phyloP scores from a whole-genome alignment of 2,797 vertebrate species.

The Sebastes vulpes region DNA sequence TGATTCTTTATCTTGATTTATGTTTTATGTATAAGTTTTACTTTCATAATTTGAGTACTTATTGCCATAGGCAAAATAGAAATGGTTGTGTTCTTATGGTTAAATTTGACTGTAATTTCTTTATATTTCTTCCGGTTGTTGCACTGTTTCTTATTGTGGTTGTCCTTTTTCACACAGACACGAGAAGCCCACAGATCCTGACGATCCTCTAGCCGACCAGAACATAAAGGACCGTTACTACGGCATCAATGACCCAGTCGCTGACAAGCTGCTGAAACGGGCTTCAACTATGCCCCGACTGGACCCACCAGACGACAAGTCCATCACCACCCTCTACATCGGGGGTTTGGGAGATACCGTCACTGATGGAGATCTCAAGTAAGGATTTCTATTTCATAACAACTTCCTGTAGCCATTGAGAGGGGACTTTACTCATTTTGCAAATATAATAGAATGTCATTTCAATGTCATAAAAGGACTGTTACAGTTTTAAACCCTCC shows the following conservation, averaged over 20 bases:
- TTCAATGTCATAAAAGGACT: not conserved
- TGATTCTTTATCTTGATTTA: not conserved
- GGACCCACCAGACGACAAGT: slow-evolving; percentile 97
- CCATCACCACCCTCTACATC: slow-evolving; percentile 96
- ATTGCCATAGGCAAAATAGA: not conserved
- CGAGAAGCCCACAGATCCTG: slow-evolving; percentile 98
- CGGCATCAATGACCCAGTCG: slow-evolving; percentile 97
- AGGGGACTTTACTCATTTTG: fast-evolving
- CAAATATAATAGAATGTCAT: not conserved
- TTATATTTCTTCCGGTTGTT: not conserved
- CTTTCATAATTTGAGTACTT: no score
- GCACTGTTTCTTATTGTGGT: not conserved
- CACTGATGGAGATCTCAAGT: slow-evolving; percentile 97
- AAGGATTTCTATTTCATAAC: not conserved
- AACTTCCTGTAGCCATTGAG: not conserved
- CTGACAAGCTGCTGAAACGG: slow-evolving; percentile 96
- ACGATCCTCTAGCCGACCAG: slow-evolving; percentile 97
- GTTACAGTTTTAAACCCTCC: not conserved
- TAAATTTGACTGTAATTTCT: not conserved
- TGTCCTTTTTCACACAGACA: slow-evolving; percentile 83
- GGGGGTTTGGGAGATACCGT: slow-evolving; percentile 96
- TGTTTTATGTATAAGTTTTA: not conserved
- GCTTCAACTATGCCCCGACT: slow-evolving; percentile 97
- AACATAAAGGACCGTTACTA: slow-evolving; percentile 99
- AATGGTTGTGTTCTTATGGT: not conserved